phyloP scores from a whole-genome alignment of 1,140 invertebrate species.

The Asbolus verrucosus region DNA sequence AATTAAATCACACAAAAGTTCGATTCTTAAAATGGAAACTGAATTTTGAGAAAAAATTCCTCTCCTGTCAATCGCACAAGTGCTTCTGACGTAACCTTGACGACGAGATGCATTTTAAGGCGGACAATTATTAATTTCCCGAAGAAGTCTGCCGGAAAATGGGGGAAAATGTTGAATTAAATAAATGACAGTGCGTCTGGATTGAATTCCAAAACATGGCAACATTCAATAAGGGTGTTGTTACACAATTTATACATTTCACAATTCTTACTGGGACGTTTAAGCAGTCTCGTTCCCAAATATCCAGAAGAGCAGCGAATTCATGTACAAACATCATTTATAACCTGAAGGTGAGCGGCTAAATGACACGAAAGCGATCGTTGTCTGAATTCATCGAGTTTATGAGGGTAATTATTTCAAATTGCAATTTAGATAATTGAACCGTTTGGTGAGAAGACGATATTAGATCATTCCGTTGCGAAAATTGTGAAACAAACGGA shows the following conservation, averaged over 20 bases:
- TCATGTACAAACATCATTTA: background rate
- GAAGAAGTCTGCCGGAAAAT: constrained; percentile 33
- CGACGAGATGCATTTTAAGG: constrained; percentile 12
- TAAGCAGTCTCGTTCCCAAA: background rate
- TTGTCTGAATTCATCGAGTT: background rate
- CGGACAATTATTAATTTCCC: constrained; percentile 36
- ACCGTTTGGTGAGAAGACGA: background rate
- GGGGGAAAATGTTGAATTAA: constrained; percentile 27
- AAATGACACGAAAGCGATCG: background rate
- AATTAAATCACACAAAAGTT: too few relatives aligned
- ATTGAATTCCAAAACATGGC: constrained; percentile 6
- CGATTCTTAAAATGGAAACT: too few relatives aligned
- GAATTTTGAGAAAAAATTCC: too few relatives aligned
- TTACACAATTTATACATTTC: constrained; percentile 14
- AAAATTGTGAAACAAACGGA: constrained; percentile 22
- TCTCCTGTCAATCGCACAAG: too few relatives aligned
- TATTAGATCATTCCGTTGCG: constrained; percentile 4
- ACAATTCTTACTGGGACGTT: constrained; percentile 7
- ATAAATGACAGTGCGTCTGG: constrained; percentile 19
- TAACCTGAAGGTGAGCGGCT: background rate
- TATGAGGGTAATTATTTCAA: too few relatives aligned
- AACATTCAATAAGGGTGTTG: constrained; percentile 2
- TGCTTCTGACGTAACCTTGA: too few relatives aligned
- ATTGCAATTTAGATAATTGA: background rate
- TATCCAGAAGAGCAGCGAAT: background rate